These are phyloP conservation scores for Patella caerulea DNA, from an alignment of 2,888 invertebrate genomes.

Conservation along the genomic window DNA sequence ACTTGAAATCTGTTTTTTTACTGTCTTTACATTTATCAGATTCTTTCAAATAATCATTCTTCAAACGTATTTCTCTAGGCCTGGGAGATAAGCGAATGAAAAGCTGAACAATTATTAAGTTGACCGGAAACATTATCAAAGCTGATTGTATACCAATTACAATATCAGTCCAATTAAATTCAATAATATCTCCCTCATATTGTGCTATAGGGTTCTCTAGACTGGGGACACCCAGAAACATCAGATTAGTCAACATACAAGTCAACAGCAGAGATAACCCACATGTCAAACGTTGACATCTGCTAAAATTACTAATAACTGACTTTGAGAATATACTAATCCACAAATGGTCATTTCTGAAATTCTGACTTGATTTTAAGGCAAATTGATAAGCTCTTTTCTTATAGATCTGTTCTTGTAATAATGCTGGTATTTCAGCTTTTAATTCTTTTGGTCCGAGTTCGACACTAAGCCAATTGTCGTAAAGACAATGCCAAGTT, in stretches of 20 bases:
- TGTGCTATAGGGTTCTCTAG: slow-evolving; percentile 54
- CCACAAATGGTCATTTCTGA: slow-evolving; percentile 66
- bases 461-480: slow-evolving; percentile 59
- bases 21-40: too few species aligned
- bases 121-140: slow-evolving; percentile 58
- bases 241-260: slow-evolving; percentile 65
- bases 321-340: slow-evolving; percentile 65
- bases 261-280: slow-evolving; percentile 60
- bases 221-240: slow-evolving; percentile 61
- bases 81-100: slow-evolving; percentile 43
- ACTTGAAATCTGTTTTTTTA: too few species aligned
- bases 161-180: slow-evolving; percentile 44
- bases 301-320: slow-evolving; percentile 54
- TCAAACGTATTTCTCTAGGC: neutral
- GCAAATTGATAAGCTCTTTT: slow-evolving; percentile 44
- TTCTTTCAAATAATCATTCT: too few species aligned
- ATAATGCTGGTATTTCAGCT: slow-evolving; percentile 42
- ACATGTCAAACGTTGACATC: slow-evolving; percentile 65
- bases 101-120: slow-evolving; percentile 51
- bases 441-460: slow-evolving; percentile 40
- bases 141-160: slow-evolving; percentile 56
- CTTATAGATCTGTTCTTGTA: slow-evolving; percentile 33
- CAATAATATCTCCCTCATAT: slow-evolving; percentile 34
- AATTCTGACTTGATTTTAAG: slow-evolving; percentile 45
- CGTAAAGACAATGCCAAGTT: slow-evolving; percentile 56